Evolutionary conservation across 2,797 vertebrate genomes (phyloP).

Genomic region (Parotocinclus haroldoi): DNA sequence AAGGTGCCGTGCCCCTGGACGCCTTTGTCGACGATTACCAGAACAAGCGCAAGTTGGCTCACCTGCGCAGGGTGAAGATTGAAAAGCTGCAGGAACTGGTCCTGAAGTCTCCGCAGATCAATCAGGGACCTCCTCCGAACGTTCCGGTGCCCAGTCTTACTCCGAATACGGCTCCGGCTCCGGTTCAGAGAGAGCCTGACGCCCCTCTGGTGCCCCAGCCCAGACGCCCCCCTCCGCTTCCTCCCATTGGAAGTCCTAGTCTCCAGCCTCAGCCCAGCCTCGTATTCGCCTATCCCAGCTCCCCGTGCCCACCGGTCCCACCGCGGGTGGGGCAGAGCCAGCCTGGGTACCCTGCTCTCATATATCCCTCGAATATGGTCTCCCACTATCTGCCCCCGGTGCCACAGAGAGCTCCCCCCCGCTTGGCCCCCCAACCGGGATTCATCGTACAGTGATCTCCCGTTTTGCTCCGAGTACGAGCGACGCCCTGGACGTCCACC

Average conservation of each 20-base stretch:
- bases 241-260: neutral
- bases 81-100: slow-evolving; percentile 97
- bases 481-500: slow-evolving; percentile 39
- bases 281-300: neutral
- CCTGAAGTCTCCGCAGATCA: slow-evolving; percentile 14
- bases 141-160: neutral
- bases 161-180: neutral
- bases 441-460: neutral
- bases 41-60: slow-evolving; percentile 88
- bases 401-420: neutral
- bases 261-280: neutral
- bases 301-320: neutral
- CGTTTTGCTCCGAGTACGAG: neutral
- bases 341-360: neutral
- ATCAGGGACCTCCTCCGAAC: neutral
- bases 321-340: neutral
- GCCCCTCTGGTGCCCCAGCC: neutral
- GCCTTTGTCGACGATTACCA: slow-evolving; percentile 88
- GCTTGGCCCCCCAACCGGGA: neutral
- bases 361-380: neutral
- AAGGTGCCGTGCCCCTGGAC: slow-evolving; percentile 84
- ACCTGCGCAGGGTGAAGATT: slow-evolving; percentile 89
- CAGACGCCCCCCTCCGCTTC: neutral
- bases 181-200: neutral
- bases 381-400: neutral